phyloP scores from a whole-genome alignment of 2,888 invertebrate species.

The Drosophila antonietae region DNA sequence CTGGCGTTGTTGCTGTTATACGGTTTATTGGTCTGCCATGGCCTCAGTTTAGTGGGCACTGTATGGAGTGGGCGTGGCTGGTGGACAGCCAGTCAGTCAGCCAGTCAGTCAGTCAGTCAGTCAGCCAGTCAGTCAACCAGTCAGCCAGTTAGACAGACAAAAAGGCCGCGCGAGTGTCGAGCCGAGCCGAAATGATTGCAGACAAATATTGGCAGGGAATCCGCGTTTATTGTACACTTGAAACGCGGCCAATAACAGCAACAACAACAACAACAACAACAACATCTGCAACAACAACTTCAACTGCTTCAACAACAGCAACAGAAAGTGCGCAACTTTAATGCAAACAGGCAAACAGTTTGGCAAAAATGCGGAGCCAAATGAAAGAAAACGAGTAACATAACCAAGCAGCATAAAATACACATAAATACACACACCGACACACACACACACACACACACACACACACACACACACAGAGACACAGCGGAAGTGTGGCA shows the following conservation, averaged over 20 bases:
- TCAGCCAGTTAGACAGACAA: conserved; percentile 8
- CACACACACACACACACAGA: background rate
- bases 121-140: background rate
- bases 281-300: conserved; percentile 13
- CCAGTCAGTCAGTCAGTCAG: conserved; percentile 12
- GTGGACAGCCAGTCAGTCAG: background rate
- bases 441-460: conserved; percentile 5
- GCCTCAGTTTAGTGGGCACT: conserved; percentile 21
- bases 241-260: conserved; percentile 38
- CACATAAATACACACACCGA: conserved; percentile 12
- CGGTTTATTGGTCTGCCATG: conserved; percentile 68
- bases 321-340: conserved; percentile 65
- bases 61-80: conserved; percentile 16
- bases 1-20: conserved; percentile 41
- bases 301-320: conserved; percentile 6
- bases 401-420: conserved; percentile 7
- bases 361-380: conserved; percentile 34
- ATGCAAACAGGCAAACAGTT: conserved; percentile 64
- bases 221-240: conserved; percentile 78
- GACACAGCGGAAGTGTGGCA: conserved; percentile 18
- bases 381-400: conserved; percentile 15
- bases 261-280: background rate
- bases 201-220: conserved; percentile 76
- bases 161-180: conserved; percentile 47
- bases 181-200: conserved; percentile 73